Conservation (phyloP, 2,797 vertebrate species). For the Peromyscus melanophrys region DNA sequence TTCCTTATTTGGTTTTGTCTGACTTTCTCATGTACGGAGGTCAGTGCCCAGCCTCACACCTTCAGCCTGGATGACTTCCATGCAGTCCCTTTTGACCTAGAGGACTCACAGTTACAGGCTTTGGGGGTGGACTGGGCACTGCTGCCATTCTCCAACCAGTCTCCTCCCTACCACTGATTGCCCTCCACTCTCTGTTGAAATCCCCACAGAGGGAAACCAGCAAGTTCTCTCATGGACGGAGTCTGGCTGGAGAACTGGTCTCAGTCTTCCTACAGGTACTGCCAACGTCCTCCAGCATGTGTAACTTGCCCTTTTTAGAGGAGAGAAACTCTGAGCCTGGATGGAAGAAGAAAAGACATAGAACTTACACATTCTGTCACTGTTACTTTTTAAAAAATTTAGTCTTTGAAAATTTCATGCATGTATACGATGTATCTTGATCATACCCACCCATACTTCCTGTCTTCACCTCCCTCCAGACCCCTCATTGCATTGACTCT, state of each 20-base stretch:
- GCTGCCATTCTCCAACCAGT: neutral
- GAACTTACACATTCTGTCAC: neutral
- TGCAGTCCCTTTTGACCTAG: neutral
- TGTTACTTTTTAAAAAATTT: neutral
- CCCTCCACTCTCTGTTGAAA: neutral
- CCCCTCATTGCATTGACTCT: neutral
- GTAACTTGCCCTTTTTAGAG: neutral
- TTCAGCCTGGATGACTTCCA: neutral
- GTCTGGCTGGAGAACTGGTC: neutral
- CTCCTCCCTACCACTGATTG: neutral
- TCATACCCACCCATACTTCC: neutral
- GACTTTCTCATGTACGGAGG: neutral
- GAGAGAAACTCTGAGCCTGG: neutral
- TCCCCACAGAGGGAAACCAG: neutral
- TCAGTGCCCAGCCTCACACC: neutral
- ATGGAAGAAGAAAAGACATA: neutral
- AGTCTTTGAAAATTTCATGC: neutral
- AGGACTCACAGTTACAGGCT: too few relatives aligned
- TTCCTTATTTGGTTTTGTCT: constrained; percentile 8
- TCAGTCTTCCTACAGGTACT: neutral
- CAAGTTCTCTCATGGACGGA: neutral
- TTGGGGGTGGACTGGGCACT: neutral
- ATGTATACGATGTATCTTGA: neutral
- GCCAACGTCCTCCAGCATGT: neutral
- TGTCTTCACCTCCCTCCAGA: neutral